Evolutionary conservation across 2,888 invertebrate species (phyloP).

Genomic region (Drymonia ruficornis): DNA sequence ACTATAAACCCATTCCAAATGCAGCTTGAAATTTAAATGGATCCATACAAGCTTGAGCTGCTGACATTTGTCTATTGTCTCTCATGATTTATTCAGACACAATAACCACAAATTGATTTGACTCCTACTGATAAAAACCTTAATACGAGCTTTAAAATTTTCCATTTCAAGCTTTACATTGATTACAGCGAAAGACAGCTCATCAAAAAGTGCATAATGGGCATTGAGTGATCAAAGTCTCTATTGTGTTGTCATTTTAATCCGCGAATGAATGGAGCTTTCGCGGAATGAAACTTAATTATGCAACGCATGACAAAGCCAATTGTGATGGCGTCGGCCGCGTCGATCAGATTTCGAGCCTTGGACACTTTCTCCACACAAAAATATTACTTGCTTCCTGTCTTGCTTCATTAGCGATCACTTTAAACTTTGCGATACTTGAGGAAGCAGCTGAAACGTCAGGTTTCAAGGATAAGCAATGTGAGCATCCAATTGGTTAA

Average conservation of each 20-base stretch:
- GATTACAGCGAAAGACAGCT: conserved; percentile 23
- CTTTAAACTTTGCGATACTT: neutral
- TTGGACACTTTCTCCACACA: conserved; percentile 29
- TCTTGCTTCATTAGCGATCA: neutral
- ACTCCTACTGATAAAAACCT: neutral
- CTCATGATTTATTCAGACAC: no score
- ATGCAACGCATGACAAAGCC: conserved; percentile 19
- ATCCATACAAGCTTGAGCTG: no score
- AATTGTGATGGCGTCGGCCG: conserved; percentile 1
- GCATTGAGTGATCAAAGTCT: conserved; percentile 26
- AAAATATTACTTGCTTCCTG: neutral
- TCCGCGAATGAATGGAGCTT: conserved; percentile 30
- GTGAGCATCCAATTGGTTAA: no score
- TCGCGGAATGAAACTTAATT: conserved; percentile 27
- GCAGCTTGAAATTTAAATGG: no score
- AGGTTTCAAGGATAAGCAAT: no score
- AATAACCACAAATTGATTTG: neutral
- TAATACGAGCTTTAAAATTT: conserved; percentile 4
- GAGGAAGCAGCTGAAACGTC: no score
- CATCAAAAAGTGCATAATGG: conserved; percentile 16
- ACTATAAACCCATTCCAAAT: no score
- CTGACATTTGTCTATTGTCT: no score
- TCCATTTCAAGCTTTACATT: conserved; percentile 15
- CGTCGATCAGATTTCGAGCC: conserved; percentile 11
- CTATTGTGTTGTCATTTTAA: conserved; percentile 44